These are phyloP conservation scores for Drosophila malerkotliana DNA, from an alignment of 1,140 invertebrate genomes.

Conservation along the genomic window DNA sequence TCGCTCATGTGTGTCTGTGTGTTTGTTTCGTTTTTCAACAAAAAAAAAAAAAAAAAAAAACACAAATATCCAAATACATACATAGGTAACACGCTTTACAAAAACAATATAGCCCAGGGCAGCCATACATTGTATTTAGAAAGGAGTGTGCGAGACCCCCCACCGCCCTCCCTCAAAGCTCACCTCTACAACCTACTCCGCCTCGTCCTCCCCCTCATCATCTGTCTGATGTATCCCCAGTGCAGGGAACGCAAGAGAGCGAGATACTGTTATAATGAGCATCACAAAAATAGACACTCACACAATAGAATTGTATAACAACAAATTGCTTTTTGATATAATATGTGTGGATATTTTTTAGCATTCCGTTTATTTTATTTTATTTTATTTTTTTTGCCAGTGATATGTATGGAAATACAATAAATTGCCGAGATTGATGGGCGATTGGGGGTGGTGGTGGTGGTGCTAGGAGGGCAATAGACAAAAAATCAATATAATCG, in stretches of 20 bases:
- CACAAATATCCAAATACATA: conserved; percentile 30
- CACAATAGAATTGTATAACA: conserved; percentile 67
- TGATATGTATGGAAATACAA: conserved; percentile 20
- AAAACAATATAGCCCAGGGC: conserved; percentile 48
- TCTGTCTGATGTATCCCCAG: conserved; percentile 10
- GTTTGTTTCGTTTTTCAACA: conserved; percentile 24
- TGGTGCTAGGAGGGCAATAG: neutral
- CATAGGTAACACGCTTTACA: conserved; percentile 28
- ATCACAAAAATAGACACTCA: conserved; percentile 44
- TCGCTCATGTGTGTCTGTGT: conserved; percentile 32
- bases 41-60: conserved; percentile 5
- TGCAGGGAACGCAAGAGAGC: conserved; percentile 21
- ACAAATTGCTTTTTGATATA: conserved; percentile 34
- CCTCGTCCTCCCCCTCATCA: conserved; percentile 2
- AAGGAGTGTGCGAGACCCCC: conserved; percentile 29
- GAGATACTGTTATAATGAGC: conserved; percentile 62
- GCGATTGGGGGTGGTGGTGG: conserved; percentile 14
- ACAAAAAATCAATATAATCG: conserved; percentile 69
- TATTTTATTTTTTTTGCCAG: conserved; percentile 10
- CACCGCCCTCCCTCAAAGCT: conserved; percentile 11
- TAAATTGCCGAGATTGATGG: conserved; percentile 8
- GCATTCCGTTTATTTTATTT: neutral
- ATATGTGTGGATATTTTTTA: conserved; percentile 26
- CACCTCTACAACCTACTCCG: conserved; percentile 1
- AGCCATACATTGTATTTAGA: conserved; percentile 52